Evolutionary conservation across 1,140 invertebrate species (phyloP).

Genomic region (Eurosta solidaginis): DNA sequence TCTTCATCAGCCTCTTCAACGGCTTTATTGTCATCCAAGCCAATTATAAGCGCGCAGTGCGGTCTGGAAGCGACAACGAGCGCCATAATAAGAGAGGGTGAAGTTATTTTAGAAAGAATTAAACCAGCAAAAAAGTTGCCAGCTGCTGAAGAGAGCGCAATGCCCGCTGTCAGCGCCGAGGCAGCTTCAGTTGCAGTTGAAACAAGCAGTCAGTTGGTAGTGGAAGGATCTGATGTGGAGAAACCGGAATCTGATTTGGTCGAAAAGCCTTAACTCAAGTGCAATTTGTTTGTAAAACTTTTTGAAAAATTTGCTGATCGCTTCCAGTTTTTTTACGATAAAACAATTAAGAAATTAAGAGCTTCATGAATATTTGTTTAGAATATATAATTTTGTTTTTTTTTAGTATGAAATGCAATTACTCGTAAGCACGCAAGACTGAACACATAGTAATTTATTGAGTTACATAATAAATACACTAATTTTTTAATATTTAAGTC

Average conservation of each 20-base stretch:
- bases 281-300: neutral
- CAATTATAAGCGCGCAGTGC: conserved; percentile 17
- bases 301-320: neutral
- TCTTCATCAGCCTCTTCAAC: conserved; percentile 28
- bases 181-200: neutral
- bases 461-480: conserved; percentile 15
- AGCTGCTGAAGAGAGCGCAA: neutral
- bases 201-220: neutral
- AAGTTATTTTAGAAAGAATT: neutral
- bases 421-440: conserved; percentile 27
- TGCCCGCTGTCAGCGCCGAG: neutral
- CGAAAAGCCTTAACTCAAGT: neutral
- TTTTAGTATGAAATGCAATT: conserved; percentile 4
- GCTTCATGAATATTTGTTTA: neutral
- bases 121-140: neutral
- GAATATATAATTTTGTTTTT: neutral
- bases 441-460: conserved; percentile 28
- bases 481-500: conserved; percentile 4
- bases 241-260: neutral
- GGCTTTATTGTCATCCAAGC: conserved; percentile 29
- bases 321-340: neutral
- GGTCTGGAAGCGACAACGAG: neutral
- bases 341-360: neutral
- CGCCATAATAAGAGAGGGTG: neutral
- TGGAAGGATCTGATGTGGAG: neutral